Conservation (phyloP, 2,888 invertebrate species). For the Colletes collaris region DNA sequence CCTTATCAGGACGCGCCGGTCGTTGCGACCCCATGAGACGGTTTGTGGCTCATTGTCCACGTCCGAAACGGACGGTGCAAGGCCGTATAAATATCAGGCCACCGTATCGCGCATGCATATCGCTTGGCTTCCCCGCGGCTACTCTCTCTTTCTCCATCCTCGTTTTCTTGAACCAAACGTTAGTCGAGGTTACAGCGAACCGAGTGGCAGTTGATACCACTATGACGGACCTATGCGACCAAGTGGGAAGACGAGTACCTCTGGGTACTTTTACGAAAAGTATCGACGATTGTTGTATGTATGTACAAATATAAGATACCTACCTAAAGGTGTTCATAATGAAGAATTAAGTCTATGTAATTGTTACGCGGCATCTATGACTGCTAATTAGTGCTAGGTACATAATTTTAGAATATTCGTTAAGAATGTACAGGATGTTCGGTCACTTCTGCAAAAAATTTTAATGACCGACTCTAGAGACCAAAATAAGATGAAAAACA, state of each 20-base stretch:
- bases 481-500: too few species aligned
- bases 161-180: constrained; percentile 27
- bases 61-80: constrained; percentile 76
- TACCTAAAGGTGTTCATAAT: too few species aligned
- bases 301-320: too few species aligned
- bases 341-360: too few species aligned
- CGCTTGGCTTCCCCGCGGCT: constrained; percentile 56
- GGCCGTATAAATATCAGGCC: constrained; percentile 69
- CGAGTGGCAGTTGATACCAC: constrained; percentile 1
- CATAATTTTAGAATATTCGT: too few species aligned
- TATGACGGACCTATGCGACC: constrained; percentile 9
- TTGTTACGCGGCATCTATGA: too few species aligned
- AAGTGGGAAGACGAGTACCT: constrained; percentile 23
- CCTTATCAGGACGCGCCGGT: constrained; percentile 76
- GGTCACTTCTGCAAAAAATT: too few species aligned
- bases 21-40: constrained; percentile 67
- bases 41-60: constrained; percentile 76
- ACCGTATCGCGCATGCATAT: constrained; percentile 58
- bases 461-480: too few species aligned
- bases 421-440: too few species aligned
- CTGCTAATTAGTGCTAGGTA: too few species aligned
- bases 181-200: constrained; percentile 6
- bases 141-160: constrained; percentile 48
- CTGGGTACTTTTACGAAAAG: background rate
- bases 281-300: too few species aligned